Base-by-base conservation (phyloP, 2,888 invertebrate genomes). In the Leucoptera coffeella region DNA sequence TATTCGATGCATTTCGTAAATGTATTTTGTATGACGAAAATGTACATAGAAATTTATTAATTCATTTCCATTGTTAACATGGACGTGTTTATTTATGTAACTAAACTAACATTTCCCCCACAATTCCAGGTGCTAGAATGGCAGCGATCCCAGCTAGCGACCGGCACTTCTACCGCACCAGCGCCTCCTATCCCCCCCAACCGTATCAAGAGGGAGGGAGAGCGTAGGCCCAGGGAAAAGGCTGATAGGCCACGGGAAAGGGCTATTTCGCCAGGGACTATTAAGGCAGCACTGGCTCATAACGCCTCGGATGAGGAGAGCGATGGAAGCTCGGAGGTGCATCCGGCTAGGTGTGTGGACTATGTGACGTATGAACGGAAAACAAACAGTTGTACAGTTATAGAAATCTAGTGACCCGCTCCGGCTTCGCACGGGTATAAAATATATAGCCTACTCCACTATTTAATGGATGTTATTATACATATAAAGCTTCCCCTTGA, bases 241-340 rank as follows among this genome's bases (percentile, higher is more conserved):
- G 32, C 29, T 62, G 65, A 21, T 56, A 72, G 36, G 62, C 82
- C 83, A 17, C 59, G 85, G 26, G 82, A 83, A 49, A 69, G 78
- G 36, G 83, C 84, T 15, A 64, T 64, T 13, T 61, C 74, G 31
- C 45, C 74, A 39, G 42, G 58, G 23, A 45, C 56, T 38, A 42
- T 67, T 36, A 38, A 57, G 31, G 50, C 64, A 35, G 47, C 60
- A 34, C 36, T 57, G 34, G 38, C 43, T 28, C 57, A 59, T 23
- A 41, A 40, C 7, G 58, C 50, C 12, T 46, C 45, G 4, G 61
- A 59, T 6, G 42, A 42, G 0, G 51, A 51, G 29, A 39, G 40
- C 0, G 56, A 55, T 9, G 53, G 48, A 4, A 49, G 47, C 32
- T 46, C 47, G 0, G 45, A 42, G 3, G 45, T 43, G n/a, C 50